These are phyloP conservation scores for Drosophila dunni DNA, from an alignment of 1,140 invertebrate genomes.

Conservation along the genomic window DNA sequence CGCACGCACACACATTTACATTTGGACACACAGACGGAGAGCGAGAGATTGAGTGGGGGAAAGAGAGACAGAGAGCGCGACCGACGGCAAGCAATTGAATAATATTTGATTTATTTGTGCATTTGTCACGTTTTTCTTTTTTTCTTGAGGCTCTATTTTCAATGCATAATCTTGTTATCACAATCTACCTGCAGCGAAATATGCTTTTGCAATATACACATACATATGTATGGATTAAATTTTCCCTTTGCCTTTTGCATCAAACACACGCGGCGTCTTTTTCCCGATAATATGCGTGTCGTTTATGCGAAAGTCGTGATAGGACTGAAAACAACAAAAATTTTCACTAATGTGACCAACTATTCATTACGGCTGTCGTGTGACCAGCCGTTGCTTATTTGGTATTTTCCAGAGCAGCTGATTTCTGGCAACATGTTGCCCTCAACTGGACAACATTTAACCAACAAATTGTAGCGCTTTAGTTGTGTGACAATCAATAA, in stretches of 20 bases:
- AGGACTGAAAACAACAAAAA: conserved; percentile 53
- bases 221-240: conserved; percentile 44
- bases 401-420: conserved; percentile 41
- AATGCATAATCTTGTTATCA: conserved; percentile 71
- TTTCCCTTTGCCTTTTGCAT: conserved; percentile 46
- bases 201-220: conserved; percentile 37
- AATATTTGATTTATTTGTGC: conserved; percentile 39
- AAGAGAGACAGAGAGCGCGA: conserved; percentile 16
- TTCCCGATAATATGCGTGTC: conserved; percentile 51
- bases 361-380: neutral
- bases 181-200: conserved; percentile 38
- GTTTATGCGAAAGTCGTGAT: conserved; percentile 57
- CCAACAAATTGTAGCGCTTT: no score
- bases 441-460: neutral
- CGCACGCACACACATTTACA: conserved; percentile 34
- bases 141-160: conserved; percentile 39
- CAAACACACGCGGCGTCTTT: conserved; percentile 54
- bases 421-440: conserved; percentile 34
- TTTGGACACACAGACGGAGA: conserved; percentile 27
- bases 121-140: conserved; percentile 68
- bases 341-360: conserved; percentile 35
- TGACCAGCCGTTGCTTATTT: conserved; percentile 16
- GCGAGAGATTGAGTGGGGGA: conserved; percentile 14
- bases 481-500: no score
- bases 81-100: conserved; percentile 49